A percentile compares a stretch with the other conserved stretches of the same genome.
Conservation (phyloP, 37 sponge, comb jelly and placozoan genomes). For the Hormiphora californensis region DNA sequence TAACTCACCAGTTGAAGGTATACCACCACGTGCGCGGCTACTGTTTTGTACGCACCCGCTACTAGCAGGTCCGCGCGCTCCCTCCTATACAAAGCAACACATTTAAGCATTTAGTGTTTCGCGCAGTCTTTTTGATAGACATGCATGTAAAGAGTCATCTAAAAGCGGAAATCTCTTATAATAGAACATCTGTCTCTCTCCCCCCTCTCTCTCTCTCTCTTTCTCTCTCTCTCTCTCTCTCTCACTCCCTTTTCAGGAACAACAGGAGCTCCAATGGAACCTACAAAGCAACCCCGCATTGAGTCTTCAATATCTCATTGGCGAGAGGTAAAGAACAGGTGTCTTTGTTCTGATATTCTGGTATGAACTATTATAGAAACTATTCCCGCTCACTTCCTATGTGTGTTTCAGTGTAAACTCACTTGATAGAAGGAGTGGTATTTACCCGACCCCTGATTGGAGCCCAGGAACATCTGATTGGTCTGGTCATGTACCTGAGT, state of each 20-base stretch:
- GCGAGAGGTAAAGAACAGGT: conserved; percentile 3
- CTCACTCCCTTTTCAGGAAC: neutral
- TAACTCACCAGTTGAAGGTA: conserved; percentile 41
- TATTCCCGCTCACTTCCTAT: neutral
- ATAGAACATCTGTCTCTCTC: too few relatives aligned
- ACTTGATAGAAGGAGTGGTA: neutral
- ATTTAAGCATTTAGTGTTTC: too few relatives aligned
- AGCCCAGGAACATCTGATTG: conserved; percentile 34
- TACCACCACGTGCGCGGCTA: neutral
- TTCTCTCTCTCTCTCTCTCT: neutral
- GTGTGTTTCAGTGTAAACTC: neutral
- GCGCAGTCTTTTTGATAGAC: too few relatives aligned
- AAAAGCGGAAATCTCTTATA: too few relatives aligned
- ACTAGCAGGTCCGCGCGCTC: neutral
- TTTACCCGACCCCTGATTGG: conserved; percentile 47
- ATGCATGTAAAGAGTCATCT: too few relatives aligned
- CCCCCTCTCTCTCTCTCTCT: too few relatives aligned
- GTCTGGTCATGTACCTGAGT: conserved; percentile 19
- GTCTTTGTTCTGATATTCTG: neutral
- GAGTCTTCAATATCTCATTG: conserved; percentile 23
- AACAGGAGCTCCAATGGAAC: conserved; percentile 27
- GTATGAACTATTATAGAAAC: neutral
- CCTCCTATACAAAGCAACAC: neutral
- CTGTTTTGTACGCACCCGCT: neutral
- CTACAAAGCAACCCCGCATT: conserved; percentile 3